Evolutionary conservation across 2,113 vertebrate species (phyloP).

Genomic region (Onychorhynchus coronatus): DNA sequence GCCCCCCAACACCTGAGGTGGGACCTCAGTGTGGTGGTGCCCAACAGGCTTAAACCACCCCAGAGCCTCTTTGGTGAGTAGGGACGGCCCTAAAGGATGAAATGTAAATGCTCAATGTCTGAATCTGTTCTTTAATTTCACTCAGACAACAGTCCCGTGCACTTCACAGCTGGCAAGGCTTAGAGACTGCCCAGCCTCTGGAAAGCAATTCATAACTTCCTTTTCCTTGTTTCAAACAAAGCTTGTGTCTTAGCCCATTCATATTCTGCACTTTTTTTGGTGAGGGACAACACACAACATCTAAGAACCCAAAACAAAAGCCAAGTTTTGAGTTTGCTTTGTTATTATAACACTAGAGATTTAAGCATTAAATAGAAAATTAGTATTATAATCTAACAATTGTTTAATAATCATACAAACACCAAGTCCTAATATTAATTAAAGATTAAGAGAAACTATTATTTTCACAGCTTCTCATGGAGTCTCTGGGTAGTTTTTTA

Average conservation of each 20-base stretch:
- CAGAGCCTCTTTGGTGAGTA: background rate
- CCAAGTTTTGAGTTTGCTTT: background rate
- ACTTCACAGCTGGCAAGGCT: background rate
- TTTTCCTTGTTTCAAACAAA: background rate
- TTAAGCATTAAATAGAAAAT: background rate
- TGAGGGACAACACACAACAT: background rate
- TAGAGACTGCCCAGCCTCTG: background rate
- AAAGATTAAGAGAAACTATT: background rate
- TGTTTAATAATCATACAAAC: background rate
- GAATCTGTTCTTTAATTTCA: background rate
- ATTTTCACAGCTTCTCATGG: background rate
- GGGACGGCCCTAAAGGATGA: background rate
- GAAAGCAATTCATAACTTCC: background rate
- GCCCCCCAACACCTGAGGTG: background rate
- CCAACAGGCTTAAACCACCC: background rate
- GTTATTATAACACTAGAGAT: background rate
- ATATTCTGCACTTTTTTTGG: background rate
- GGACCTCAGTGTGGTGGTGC: background rate
- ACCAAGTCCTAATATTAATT: background rate
- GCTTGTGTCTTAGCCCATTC: background rate
- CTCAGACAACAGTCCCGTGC: background rate
- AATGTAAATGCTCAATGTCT: background rate
- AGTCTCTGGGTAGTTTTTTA: background rate
- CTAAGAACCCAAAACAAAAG: background rate
- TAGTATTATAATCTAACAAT: background rate